Evolutionary conservation across 2,797 vertebrate genomes (phyloP), one percentile per base, ranked within the genome.

Genomic region (Chiroxiphia lanceolata): DNA sequence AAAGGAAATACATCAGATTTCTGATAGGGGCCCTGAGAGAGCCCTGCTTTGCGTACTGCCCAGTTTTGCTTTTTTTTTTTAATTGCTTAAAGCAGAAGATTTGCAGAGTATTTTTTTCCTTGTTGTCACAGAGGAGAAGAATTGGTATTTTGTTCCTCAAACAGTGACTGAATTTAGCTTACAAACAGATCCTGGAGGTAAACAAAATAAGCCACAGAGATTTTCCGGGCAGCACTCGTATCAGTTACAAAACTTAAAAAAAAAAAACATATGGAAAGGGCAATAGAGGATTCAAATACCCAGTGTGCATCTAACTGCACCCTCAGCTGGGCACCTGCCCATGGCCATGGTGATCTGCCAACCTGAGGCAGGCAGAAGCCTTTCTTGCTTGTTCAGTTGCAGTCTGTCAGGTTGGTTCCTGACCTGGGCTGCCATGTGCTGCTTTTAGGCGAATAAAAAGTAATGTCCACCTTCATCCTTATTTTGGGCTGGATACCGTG

Each of bases 341-440:
- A 1, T 3, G 33, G 45, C 53, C 3, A 0, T 7, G 68, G 22
- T 0, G 0, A 65, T 64, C 31, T 91, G 64, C 22, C 0, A 0
- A 31, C 36, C n/a, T 44, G 2, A 1, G 26, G 57, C 54, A 91
- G 42, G 33, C 27, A 90, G 87, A 78, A 53, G 12, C 40, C 29
- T 61, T 82, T 60, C 18, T 29, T 76, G 20, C 33, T 63, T 48
- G 13, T 40, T 80, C 40, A 57, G 27, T 2, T 81, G 38, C 2
- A 1, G 44, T 59, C 51, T 1, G 0, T 21, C 33, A 75, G n/a
- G 18, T 0, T 60, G 34, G 34, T 92, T 53, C 42, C 72, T 89
- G 64, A 26, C 33, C 74, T 59, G 48, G 51, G 44, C 34, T 67
- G 42, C 50, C 74, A 20, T 0, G 10, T 53, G 45, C 48, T 68